These are phyloP conservation scores for Mus pahari DNA, from an alignment of 2,113 vertebrate species.

Conservation along the genomic window DNA sequence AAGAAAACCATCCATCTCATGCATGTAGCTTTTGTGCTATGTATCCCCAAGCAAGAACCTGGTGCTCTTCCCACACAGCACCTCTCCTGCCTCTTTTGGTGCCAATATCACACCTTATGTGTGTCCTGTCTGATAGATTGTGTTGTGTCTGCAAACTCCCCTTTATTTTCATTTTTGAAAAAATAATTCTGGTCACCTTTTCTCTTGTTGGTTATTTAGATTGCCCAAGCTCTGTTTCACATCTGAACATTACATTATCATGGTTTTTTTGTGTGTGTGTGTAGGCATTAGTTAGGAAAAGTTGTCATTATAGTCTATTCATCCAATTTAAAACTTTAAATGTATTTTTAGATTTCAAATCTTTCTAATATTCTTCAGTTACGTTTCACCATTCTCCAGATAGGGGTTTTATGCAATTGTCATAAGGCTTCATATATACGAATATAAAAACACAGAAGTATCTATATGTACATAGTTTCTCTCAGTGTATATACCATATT, in stretches of 20 bases:
- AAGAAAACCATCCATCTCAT: no score
- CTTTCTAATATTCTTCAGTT: neutral
- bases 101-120: neutral
- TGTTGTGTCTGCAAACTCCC: neutral
- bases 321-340: neutral
- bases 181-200: neutral
- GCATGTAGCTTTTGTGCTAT: neutral
- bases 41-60: neutral
- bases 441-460: neutral
- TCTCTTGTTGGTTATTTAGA: constrained; percentile 1
- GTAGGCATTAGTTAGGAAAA: neutral
- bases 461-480: neutral
- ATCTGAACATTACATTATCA: neutral
- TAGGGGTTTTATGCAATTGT: neutral
- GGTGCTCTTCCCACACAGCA: neutral
- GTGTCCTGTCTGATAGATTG: neutral
- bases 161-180: neutral
- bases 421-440: neutral
- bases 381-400: neutral
- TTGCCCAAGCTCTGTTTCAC: neutral
- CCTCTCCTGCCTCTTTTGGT: neutral
- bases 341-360: neutral
- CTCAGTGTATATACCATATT: neutral
- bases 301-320: neutral
- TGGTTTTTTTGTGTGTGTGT: neutral